phyloP scores from a whole-genome alignment of 2,797 vertebrate genomes.

The Hyperoplus immaculatus region DNA sequence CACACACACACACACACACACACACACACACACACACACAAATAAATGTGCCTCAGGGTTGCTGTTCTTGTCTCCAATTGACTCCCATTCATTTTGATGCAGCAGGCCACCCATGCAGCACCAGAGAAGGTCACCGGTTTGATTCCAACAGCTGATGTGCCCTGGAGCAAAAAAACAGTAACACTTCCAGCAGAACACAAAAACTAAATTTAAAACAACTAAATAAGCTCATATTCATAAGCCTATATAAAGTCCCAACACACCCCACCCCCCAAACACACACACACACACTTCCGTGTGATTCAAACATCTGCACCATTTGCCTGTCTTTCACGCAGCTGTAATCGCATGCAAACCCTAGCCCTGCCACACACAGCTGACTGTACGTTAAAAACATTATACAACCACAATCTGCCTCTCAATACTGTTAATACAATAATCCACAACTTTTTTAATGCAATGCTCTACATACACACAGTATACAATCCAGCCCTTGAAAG shows the following conservation, averaged over 20 bases:
- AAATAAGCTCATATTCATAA: background rate
- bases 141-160: conserved; percentile 40
- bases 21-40: background rate
- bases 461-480: background rate
- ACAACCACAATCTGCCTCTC: conserved; percentile 21
- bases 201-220: background rate
- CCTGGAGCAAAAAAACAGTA: conserved; percentile 18
- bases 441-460: conserved; percentile 21
- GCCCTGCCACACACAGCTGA: conserved; percentile 19
- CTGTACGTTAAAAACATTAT: conserved; percentile 21
- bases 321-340: background rate
- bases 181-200: background rate
- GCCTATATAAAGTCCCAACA: too few species aligned
- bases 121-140: conserved; percentile 50
- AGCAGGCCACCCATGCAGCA: conserved; percentile 24
- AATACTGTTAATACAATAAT: conserved; percentile 21
- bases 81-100: conserved; percentile 37
- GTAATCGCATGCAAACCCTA: too few species aligned
- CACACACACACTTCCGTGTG: background rate
- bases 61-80: conserved; percentile 19
- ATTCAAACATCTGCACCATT: background rate
- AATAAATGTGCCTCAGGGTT: conserved; percentile 32
- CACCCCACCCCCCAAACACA: too few species aligned
- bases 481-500: background rate
- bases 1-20: background rate